Base-by-base conservation (phyloP, 2,113 vertebrate genomes). In the Chrysemys picta region DNA sequence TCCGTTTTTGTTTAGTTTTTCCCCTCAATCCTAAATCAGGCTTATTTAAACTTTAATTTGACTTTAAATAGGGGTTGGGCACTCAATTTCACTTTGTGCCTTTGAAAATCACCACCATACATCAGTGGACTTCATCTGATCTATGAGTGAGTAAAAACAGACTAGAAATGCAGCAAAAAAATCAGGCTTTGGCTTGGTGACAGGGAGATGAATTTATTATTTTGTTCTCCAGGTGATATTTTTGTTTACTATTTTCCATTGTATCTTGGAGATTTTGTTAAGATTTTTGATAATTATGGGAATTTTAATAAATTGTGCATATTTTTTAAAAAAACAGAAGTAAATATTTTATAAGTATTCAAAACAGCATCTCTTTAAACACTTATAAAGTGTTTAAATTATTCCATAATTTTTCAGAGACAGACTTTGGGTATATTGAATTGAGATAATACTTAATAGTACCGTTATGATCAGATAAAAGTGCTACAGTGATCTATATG, bases 201-300 rank as follows among this genome's bases (percentile, higher is more conserved):
- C 3, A 81, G 14, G 5, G n/a, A 25, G 22, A 21, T 83, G 3
- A 5, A 1, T 80, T 80, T 80, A 88, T 92, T 35, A 53, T 45
- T 5, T 49, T 1, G 3, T 52, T 0, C 54, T 84, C 10, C 8
- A 62, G 14, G 50, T 12, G 12, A 45, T 12, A 17, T 35, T 80
- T 79, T 49, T 92, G 45, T 35, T 21, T 35, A 2, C 25, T 45
- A 47, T 47, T 78, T 78, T 57, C 89, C 78, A n/a, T 2, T 81
- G 13, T 35, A 4, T 21, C 16, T 94, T 82, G 52, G 62, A 87
- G 14, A 9, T 79, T 6, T 29, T 85, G 65, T 3, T 69, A 27
- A 35, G 87, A 88, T 45, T 3, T 72, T 6, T 47, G 19, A 49
- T 80, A 8, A 35, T 27, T 94, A 6, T 16, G 29, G 22, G 49